Evolutionary conservation across 2,797 vertebrate species (phyloP).

Genomic region (Decapterus maruadsi): DNA sequence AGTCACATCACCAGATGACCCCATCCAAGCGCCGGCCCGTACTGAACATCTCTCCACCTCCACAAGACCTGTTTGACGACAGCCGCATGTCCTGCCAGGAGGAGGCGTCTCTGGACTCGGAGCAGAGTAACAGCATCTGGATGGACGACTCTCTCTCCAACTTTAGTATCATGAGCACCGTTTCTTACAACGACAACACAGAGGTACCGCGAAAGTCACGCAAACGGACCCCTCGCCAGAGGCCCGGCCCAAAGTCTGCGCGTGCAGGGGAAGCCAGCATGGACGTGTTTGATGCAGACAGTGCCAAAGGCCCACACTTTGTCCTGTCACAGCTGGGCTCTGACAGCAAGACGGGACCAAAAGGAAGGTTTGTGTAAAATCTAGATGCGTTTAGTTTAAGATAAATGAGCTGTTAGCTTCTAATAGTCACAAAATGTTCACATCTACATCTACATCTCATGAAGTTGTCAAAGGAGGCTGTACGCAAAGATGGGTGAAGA

Average conservation of each 20-base stretch:
- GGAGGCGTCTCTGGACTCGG: slow-evolving; percentile 92
- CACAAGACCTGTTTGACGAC: slow-evolving; percentile 97
- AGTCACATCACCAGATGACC: slow-evolving; percentile 91
- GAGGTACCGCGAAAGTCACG: slow-evolving; percentile 99
- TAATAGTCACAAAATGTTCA: slow-evolving; percentile 1
- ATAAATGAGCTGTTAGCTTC: background rate
- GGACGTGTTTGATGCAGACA: slow-evolving; percentile 99
- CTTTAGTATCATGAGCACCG: slow-evolving; percentile 96
- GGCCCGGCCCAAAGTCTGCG: slow-evolving; percentile 93
- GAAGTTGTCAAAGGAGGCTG: background rate
- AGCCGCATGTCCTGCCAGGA: slow-evolving; percentile 98
- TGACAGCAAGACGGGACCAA: slow-evolving; percentile 94
- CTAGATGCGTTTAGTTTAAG: slow-evolving; percentile 4
- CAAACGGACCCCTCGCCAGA: slow-evolving; percentile 97
- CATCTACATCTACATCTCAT: background rate
- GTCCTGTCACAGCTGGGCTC: slow-evolving; percentile 97
- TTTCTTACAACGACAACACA: slow-evolving; percentile 99
- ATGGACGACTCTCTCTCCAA: slow-evolving; percentile 98
- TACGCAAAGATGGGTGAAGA: background rate
- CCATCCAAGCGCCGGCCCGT: slow-evolving; percentile 95
- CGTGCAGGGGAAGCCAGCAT: slow-evolving; percentile 91
- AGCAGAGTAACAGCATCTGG: slow-evolving; percentile 99
- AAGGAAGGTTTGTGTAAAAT: slow-evolving; percentile 87
- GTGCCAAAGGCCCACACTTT: slow-evolving; percentile 99
- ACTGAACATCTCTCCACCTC: slow-evolving; percentile 98